These are phyloP conservation scores for Sipha maydis DNA, from an alignment of 2,888 invertebrate genomes.

Conservation along the genomic window DNA sequence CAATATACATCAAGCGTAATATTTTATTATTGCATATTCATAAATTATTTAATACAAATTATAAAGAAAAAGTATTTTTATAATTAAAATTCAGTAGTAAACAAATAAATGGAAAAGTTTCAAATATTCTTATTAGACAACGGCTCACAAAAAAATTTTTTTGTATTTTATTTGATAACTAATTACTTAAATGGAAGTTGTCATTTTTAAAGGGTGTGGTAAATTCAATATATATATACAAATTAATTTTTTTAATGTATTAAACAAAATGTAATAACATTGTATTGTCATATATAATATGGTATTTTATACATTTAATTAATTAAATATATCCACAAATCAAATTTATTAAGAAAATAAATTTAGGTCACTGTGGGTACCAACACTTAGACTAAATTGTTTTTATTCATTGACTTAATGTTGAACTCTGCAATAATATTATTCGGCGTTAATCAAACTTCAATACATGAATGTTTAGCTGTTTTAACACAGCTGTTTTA, in stretches of 20 bases:
- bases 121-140: neutral
- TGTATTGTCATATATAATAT: neutral
- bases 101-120: neutral
- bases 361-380: slow-evolving; percentile 12
- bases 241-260: slow-evolving; percentile 15
- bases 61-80: neutral
- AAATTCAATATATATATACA: neutral
- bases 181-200: slow-evolving; percentile 25
- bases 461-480: too few relatives aligned
- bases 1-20: neutral
- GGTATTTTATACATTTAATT: neutral
- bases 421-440: neutral
- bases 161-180: slow-evolving; percentile 3
- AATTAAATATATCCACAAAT: neutral
- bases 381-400: neutral
- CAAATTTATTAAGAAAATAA: neutral
- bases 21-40: neutral
- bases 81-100: neutral
- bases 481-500: neutral
- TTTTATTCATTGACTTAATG: neutral
- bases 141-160: slow-evolving; percentile 18
- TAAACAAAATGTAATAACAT: neutral
- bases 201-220: slow-evolving; percentile 23
- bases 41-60: neutral
- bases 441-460: too few relatives aligned